Base-by-base conservation (phyloP, 2,888 invertebrate genomes). In the Andrena bicolor region DNA sequence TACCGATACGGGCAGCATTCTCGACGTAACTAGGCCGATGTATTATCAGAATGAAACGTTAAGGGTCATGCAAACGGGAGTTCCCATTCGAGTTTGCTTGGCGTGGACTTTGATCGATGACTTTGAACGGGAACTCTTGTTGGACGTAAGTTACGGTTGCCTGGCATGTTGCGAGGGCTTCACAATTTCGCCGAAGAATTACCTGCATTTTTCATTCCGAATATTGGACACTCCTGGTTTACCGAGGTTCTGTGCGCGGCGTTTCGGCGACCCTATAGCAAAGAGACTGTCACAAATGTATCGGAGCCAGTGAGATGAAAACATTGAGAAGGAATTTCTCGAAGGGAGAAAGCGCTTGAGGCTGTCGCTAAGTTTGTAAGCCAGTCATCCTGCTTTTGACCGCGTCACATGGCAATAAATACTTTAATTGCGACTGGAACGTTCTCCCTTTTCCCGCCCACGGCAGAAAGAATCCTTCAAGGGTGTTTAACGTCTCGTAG, bases 101-200 rank as follows among this genome's bases (percentile, higher is more conserved):
- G 95, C 96, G 73, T 97, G 97, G 97, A 96, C 96, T 84, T 93
- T 98, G 20, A 95, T 98, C 93, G 98, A 98, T 90, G 97, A 97
- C 91, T 97, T 96, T 93, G 97, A 98, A 92, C 98, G 97, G 97
- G 94, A 95, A 78, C 94, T 95, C 68, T 41, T 72, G 72, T 32
- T 97, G 95, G 91, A 95, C 96, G 95, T 96, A 95, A 96, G 96
- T 95, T 58, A 70, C 65, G 66, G 20, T 53, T 68, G 51, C 32
- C 65, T 20, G 28, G 65, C 65, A 30, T 16, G 51, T 70, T 70
- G 41, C 35, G 20, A 8, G 26, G 10, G 26, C 49, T 61, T 53
- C 10, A 63, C 28, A 68, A 51, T 80, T 71, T 53, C 23, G 48
- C 64, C 56, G 20, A 69, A 61, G 26, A 23, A 30, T 80, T 30